Base-by-base conservation (phyloP, 2,888 invertebrate species). In the Ophion obscuratus region DNA sequence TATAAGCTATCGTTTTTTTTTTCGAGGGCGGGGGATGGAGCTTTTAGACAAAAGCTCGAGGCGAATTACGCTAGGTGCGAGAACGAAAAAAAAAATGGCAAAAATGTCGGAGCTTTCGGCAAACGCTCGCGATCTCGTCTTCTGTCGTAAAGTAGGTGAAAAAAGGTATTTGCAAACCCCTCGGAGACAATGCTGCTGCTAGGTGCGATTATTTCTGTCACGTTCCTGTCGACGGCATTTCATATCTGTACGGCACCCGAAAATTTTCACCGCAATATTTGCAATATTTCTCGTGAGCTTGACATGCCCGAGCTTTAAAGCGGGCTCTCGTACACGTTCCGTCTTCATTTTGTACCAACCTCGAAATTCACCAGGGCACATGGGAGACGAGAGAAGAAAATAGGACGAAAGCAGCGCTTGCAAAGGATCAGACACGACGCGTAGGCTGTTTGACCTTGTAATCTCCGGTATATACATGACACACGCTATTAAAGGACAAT, bases 221-320 rank as follows among this genome's bases (percentile, higher is more conserved):
- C 70, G 27, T 31, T 47, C 31, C 10, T 47, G 14, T 70, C 57
- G 67, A 24, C 9, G n/a, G 40, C 44, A 27, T 59, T 67, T 59
- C 20, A 59, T 47, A 10, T 66, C 64, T 6, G 10, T 17, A 27
- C 27, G 14, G 14, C 17, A 53, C 14, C 53, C 27, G n/a, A 71
- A 66, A 53, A 36, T 78, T 73, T 82, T 61, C 73, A 66, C 64
- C 61, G 47, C 24, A 64, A 67, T 78, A 78, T 73, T 78, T 78
- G 57, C 77, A 36, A 78, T 78, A 73, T 71, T 78, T n/a, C 57
- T 77, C 77, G 59, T 71, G 64, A 82, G 66, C 77, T 82, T 53
- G 57, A 62, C 24, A 44, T 61, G 44, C 59, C 9, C n/a, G 36
- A 44, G 71, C 57, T 57, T 71, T 53, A 61, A 44, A 24, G n/a